Percentiles rank a stretch among this genome's conserved stretches.
These are phyloP conservation scores for Calidris pugnax DNA, from an alignment of 2,113 vertebrate species.

Conservation along the genomic window DNA sequence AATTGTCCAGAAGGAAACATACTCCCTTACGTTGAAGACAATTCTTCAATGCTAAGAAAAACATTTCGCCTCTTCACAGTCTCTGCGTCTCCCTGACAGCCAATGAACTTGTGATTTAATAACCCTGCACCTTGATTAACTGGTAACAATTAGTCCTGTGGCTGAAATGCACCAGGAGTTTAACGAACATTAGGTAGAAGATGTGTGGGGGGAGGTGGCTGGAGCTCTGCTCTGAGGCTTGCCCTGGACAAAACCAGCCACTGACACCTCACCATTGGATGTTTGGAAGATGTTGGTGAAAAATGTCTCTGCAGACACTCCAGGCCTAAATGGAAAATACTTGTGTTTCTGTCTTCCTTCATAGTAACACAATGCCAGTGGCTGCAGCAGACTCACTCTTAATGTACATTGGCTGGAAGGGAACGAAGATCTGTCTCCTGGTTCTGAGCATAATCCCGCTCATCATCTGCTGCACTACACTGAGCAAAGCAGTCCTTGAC, in stretches of 20 bases:
- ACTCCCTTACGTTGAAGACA: background rate
- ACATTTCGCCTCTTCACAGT: accelerated
- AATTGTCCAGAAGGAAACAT: background rate
- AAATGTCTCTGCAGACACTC: background rate
- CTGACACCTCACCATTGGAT: background rate
- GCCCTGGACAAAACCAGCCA: background rate
- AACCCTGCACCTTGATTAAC: background rate
- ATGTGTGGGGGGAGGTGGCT: background rate
- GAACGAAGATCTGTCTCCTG: background rate
- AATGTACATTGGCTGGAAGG: background rate
- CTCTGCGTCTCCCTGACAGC: background rate
- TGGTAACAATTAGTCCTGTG: background rate
- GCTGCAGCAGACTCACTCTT: background rate
- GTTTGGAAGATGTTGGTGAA: background rate
- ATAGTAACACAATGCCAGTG: background rate
- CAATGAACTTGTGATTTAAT: background rate
- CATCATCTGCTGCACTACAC: background rate
- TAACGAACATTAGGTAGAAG: background rate
- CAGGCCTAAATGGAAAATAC: background rate
- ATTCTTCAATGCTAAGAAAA: background rate
- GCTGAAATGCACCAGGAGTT: background rate
- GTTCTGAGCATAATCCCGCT: background rate
- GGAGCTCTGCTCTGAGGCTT: background rate
- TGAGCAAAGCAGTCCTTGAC: background rate
- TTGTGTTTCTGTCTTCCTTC: background rate